Base-by-base conservation (phyloP, 2,888 invertebrate species). In the Busseola fusca region DNA sequence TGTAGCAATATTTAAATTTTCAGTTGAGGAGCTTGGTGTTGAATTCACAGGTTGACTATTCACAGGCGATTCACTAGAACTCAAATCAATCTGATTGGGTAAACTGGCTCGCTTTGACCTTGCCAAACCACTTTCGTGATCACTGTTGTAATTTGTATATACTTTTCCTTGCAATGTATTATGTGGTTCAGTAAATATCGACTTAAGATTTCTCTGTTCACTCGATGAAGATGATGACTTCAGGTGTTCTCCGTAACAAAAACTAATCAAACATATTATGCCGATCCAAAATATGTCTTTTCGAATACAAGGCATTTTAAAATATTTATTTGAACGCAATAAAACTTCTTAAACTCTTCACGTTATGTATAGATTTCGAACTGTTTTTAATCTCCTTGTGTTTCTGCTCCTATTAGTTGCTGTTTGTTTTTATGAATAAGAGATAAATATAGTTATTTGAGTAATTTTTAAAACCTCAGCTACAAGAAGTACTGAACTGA, bases 41-140 rank as follows among this genome's bases (percentile, higher is more conserved):
- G 84, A 83, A 72, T 87, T 88, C 52, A 75, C 73, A 64, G 74
- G 81, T 73, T 87, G 87, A 75, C 70, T 85, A 50, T 62, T 81
- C 64, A 87, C 71, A 81, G 84, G 90, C 54, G 89, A 75, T 86
- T 93, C 94, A 86, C 89, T 93, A 50, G 93, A 90, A 88, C 85
- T 92, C 34, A 89, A 73, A 66, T 88, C 74, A 84, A 88, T 91
- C 68, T 84, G 81, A 83, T 90, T 91, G 65, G 84, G 80, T 30
- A 87, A 85, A 78, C 76, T 87, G 40, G 87, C 86, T 76, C 95
- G 90, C 87, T 92, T 94, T 74, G 90, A 84, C 90, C 95, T 94
- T 90, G 90, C 87, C 42, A 62, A 16, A 34, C 52, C 74, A 85
- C 83, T 74, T 72, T 82, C 69, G 52, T 78, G 79, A 70, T 72